Conservation (phyloP, 2,888 invertebrate species). For the Diogma glabrata region DNA sequence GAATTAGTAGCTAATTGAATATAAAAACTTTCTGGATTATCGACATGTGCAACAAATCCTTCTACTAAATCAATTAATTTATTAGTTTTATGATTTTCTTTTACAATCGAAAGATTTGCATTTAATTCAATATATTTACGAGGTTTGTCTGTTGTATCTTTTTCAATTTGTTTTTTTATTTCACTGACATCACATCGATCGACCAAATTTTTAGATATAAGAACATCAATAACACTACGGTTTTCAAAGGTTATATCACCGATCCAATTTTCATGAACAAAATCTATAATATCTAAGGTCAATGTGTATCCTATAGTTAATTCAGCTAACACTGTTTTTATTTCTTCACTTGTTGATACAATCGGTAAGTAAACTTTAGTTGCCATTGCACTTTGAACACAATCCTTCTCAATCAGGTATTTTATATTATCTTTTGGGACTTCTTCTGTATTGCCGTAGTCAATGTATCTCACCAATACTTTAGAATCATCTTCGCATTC, state of each 20-base stretch:
- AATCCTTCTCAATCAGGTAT: conserved; percentile 39
- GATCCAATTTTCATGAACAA: conserved; percentile 28
- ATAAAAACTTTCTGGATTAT: conserved; percentile 66
- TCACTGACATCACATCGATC: conserved; percentile 25
- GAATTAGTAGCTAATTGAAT: conserved; percentile 50
- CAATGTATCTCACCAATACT: conserved; percentile 45
- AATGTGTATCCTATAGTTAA: conserved; percentile 23
- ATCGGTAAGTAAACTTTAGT: conserved; percentile 32
- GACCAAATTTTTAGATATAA: conserved; percentile 26
- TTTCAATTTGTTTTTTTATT: conserved; percentile 29
- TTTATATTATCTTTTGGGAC: conserved; percentile 38
- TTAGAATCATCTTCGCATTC: conserved; percentile 31
- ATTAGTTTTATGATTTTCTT: background rate
- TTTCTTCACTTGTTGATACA: conserved; percentile 13
- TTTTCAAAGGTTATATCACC: conserved; percentile 23
- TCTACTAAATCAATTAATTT: background rate
- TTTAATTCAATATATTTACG: background rate
- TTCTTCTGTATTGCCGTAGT: conserved; percentile 58
- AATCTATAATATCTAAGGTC: conserved; percentile 28
- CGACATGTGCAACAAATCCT: conserved; percentile 49
- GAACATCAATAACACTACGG: conserved; percentile 24
- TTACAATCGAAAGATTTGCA: background rate
- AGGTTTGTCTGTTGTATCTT: conserved; percentile 22
- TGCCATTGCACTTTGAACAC: conserved; percentile 27
- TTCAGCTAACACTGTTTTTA: conserved; percentile 14